These are phyloP conservation scores for Cardinalis cardinalis DNA, from an alignment of 2,113 vertebrate genomes.

Conservation along the genomic window DNA sequence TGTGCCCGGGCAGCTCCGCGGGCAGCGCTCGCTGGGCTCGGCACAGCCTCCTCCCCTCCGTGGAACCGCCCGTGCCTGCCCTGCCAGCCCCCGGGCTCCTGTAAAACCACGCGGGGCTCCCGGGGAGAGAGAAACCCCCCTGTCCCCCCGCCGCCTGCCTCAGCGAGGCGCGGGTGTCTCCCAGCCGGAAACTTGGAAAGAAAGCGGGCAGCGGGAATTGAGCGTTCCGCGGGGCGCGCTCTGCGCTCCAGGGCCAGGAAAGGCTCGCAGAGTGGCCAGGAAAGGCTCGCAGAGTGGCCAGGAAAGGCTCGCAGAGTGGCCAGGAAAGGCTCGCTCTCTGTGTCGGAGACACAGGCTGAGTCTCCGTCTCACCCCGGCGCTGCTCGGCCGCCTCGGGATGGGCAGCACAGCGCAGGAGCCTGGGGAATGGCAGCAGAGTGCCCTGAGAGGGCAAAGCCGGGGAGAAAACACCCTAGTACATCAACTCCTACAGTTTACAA, in stretches of 20 bases:
- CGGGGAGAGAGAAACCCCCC: background rate
- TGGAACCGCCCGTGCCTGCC: background rate
- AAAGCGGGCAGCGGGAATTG: background rate
- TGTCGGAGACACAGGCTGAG: background rate
- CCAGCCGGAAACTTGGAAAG: background rate
- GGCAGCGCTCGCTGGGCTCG: background rate
- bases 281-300: background rate
- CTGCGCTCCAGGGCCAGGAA: background rate
- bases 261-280: background rate
- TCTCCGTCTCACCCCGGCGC: background rate
- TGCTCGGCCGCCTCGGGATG: background rate
- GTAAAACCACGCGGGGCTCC: background rate
- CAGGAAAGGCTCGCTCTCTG: background rate
- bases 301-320: background rate
- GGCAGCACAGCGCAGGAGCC: background rate
- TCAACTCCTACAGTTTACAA: background rate
- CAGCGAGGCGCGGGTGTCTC: background rate
- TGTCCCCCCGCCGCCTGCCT: background rate
- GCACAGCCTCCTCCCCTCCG: background rate
- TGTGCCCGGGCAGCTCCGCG: background rate
- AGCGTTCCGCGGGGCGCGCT: rapidly evolving
- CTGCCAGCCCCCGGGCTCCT: background rate
- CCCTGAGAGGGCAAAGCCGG: background rate
- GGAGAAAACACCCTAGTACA: background rate
- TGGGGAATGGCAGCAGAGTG: background rate